A percentile compares a stretch with the other conserved stretches of the same genome.
phyloP scores from a whole-genome alignment of 2,113 vertebrate species.

The Hemiscyllium ocellatum region DNA sequence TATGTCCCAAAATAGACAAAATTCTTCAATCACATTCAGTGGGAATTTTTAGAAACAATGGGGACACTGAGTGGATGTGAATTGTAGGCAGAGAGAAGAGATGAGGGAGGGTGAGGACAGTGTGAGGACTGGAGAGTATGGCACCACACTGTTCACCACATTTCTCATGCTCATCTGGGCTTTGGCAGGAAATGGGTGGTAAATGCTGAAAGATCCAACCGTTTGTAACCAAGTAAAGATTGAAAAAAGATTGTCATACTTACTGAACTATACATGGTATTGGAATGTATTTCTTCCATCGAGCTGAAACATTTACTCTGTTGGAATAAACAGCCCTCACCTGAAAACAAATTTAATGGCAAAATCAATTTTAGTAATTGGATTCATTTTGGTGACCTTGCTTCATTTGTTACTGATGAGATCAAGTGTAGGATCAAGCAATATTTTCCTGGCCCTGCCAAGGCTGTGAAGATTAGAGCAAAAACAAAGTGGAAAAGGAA shows the following conservation, averaged over 20 bases:
- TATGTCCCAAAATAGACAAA: neutral
- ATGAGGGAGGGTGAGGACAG: neutral
- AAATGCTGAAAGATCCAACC: neutral
- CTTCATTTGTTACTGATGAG: neutral
- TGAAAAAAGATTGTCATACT: neutral
- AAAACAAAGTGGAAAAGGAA: neutral
- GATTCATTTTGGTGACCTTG: neutral
- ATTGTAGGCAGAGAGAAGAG: no score
- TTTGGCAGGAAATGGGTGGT: neutral
- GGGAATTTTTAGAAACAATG: neutral
- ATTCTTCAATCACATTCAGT: neutral
- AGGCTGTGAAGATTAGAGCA: neutral
- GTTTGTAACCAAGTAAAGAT: neutral
- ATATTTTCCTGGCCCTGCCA: neutral
- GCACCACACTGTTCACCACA: neutral
- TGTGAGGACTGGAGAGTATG: neutral
- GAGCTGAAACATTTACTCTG: neutral
- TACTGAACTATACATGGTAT: slow-evolving; percentile 25
- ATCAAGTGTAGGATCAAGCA: neutral
- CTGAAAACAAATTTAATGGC: neutral
- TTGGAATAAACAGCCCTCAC: neutral
- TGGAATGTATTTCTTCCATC: slow-evolving; percentile 15
- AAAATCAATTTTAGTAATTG: neutral
- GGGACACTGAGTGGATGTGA: neutral
- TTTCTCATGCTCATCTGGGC: neutral